These are phyloP conservation scores for Podarcis siculus DNA, from an alignment of 2,797 vertebrate species.

Conservation along the genomic window DNA sequence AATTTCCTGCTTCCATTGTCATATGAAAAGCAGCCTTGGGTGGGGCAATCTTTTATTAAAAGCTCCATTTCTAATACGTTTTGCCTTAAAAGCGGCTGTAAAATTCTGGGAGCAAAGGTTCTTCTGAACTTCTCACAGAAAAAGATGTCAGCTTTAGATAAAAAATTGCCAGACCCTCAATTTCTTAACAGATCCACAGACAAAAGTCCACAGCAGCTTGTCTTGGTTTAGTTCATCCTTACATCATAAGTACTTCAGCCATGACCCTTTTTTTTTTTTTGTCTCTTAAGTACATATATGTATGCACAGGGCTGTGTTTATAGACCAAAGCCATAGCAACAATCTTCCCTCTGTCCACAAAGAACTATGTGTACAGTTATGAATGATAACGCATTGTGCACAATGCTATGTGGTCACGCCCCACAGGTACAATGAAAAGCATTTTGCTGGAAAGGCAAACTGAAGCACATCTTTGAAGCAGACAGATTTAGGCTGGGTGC, in stretches of 20 bases:
- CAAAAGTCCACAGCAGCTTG: background rate
- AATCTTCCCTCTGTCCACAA: background rate
- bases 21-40: background rate
- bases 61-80: background rate
- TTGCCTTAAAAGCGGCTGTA: background rate
- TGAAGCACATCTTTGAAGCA: background rate
- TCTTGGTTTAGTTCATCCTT: background rate
- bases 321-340: conserved; percentile 5
- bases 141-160: background rate
- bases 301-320: background rate
- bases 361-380: background rate
- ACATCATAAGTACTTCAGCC: background rate
- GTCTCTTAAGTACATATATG: background rate
- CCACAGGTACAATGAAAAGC: conserved; percentile 49
- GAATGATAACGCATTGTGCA: background rate
- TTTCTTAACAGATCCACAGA: background rate
- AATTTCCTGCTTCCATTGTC: background rate
- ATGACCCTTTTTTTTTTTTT: background rate
- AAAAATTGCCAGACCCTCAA: background rate
- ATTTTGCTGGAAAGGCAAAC: background rate
- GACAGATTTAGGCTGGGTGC: background rate
- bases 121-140: background rate
- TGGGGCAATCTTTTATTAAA: background rate
- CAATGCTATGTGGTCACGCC: background rate
- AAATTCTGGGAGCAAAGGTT: background rate